Conservation (phyloP, 2,888 invertebrate genomes). For the Eupeodes latifasciatus region DNA sequence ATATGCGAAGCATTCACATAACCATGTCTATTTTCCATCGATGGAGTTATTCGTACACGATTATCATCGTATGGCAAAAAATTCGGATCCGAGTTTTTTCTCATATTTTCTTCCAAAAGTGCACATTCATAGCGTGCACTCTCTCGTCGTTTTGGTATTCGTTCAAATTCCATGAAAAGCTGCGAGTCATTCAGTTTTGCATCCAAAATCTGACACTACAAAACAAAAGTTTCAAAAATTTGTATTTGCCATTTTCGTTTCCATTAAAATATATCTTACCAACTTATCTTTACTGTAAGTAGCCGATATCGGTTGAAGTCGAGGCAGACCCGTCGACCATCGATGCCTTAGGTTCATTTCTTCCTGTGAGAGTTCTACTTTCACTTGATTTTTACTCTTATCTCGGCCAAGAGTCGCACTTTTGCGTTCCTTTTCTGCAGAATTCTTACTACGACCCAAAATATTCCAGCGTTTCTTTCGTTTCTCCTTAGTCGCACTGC, state of each 20-base stretch:
- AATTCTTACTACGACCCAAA: conserved; percentile 87
- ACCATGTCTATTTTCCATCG: conserved; percentile 92
- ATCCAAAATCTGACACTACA: conserved; percentile 87
- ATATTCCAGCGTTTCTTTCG: conserved; percentile 89
- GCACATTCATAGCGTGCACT: conserved; percentile 90
- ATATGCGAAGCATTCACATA: conserved; percentile 97
- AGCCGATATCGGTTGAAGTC: conserved; percentile 89
- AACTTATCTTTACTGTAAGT: conserved; percentile 92
- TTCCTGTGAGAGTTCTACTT: conserved; percentile 82
- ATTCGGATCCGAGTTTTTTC: conserved; percentile 85
- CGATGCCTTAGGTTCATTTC: conserved; percentile 86
- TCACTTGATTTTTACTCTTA: conserved; percentile 84
- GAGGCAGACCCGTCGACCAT: conserved; percentile 90
- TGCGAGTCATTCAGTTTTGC: conserved; percentile 90
- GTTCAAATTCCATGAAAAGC: conserved; percentile 93
- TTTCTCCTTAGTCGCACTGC: conserved; percentile 86
- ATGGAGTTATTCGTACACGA: conserved; percentile 92
- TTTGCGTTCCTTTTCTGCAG: conserved; percentile 85
- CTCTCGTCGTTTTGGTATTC: conserved; percentile 90
- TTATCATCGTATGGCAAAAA: conserved; percentile 95
- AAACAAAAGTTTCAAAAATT: conserved; percentile 76
- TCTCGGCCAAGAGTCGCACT: conserved; percentile 90
- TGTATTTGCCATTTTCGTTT: too few relatives aligned
- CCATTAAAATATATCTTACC: conserved; percentile 84
- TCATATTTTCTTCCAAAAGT: conserved; percentile 88